These are phyloP conservation scores for Heliconius sara DNA, from an alignment of 2,888 invertebrate species.

Conservation along the genomic window DNA sequence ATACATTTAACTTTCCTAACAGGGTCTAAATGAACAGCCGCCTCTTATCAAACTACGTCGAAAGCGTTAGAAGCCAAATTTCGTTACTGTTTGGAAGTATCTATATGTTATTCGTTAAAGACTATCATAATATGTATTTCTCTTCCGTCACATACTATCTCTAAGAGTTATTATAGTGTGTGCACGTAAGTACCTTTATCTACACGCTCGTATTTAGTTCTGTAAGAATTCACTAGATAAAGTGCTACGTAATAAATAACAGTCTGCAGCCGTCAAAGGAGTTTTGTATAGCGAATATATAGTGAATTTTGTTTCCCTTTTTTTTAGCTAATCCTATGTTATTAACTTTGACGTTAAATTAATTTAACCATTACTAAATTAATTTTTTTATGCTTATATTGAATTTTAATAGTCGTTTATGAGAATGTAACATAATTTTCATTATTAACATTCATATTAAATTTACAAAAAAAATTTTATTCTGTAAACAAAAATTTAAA, in stretches of 20 bases:
- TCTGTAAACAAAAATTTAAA: too few relatives aligned
- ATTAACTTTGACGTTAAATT: neutral
- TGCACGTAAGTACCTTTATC: constrained; percentile 25
- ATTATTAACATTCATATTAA: too few relatives aligned
- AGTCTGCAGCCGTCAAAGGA: constrained; percentile 20
- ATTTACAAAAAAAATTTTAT: too few relatives aligned
- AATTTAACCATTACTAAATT: too few relatives aligned
- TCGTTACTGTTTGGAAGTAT: neutral
- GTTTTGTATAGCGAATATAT: neutral
- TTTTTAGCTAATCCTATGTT: neutral
- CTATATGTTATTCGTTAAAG: constrained; percentile 1
- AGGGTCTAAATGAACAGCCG: too few relatives aligned
- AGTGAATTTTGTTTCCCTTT: neutral
- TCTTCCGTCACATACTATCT: constrained; percentile 8
- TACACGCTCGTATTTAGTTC: constrained; percentile 25
- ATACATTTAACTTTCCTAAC: too few relatives aligned
- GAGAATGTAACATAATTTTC: too few relatives aligned
- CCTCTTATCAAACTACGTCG: too few relatives aligned
- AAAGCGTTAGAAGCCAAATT: neutral
- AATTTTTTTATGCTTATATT: too few relatives aligned
- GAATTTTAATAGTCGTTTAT: too few relatives aligned
- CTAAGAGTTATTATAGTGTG: constrained; percentile 11
- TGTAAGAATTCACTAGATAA: constrained; percentile 20
- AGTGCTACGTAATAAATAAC: constrained; percentile 23
- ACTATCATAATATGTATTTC: constrained; percentile 10